Base-by-base conservation (phyloP, 2,888 invertebrate species). In the Drosophila eohydei region DNA sequence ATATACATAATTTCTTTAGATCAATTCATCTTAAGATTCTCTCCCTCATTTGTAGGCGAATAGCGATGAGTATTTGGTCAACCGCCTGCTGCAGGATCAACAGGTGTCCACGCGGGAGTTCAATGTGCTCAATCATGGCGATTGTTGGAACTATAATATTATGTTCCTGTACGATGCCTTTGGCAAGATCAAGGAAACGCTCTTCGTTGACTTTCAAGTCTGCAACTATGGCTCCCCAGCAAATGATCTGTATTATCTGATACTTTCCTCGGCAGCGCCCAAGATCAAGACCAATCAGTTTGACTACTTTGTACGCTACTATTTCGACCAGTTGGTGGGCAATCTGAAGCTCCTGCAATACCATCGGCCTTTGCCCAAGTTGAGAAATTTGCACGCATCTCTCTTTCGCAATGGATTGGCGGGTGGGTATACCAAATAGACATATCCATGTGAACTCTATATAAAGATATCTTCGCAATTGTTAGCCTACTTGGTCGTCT, bases 81-180 rank as follows among this genome's bases (percentile, higher is more conserved):
- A 92, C 66, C 85, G 91, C 0, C 66, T 92, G 21, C 73, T 91
- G 6, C 78, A 91, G 60, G 80, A 81, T 65, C 90, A 87, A 11
- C 78, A 74, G 36, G 62, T 66, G 4, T 80, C 80, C 9, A 56
- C 52, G 56, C 72, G 86, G 55, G 91, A 91, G 32, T 91, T 91
- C 57, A 92, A 91, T 73, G 92, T 91, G 7, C 83, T 91, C 3
- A 91, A 81, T 52, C 93, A 92, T 63, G 92, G 92, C 6, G 92
- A 92, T 59, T 89, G 91, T 28, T 92, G 92, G 92, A 80, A 86
- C 50, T 90, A 86, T 38, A 92, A 92, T 43, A 90, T 92, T 0
- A 91, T 92, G 91, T 92, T 92, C 48, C 89, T 90, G 63, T 89
- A 92, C 48, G 91, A 92, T 71, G 91, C 90, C 0, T 90, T 91